Evolutionary conservation across 1,140 invertebrate genomes (phyloP), one percentile per base, ranked within the genome.

Genomic region (Aphelenchoides avenae): DNA sequence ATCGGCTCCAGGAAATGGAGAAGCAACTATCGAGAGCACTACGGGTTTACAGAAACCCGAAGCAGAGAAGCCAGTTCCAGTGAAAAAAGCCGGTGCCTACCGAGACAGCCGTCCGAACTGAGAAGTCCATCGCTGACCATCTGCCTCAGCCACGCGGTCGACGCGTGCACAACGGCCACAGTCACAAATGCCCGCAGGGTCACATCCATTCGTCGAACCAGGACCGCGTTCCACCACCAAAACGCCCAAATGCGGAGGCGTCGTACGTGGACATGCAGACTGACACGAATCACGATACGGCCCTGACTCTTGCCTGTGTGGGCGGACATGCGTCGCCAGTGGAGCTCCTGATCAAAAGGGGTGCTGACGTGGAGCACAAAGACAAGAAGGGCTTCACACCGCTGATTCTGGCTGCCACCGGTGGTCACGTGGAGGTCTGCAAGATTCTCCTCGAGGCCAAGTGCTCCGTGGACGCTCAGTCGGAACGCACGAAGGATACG

Each of bases 301-400:
- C 94, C 30, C 81, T 99, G 26, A 97, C 93, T 5, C 81, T 97
- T 47, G 94, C 93, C 11, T 96, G 92, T 81, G 89, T 91, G 52
- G 94, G 93, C 0, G 93, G 93, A 0, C 92, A 97, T 80, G 80
- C 95, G 47, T 83, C 85, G 52, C 90, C 91, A 70, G 87, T 89
- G 7, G 37, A 37, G n/a, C 46, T 68, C 13, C 68, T 60, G 27
- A 89, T 95, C 15, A 80, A 93, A 61, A 85, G 89, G 60, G 89
- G 90, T 24, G 91, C 91, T 13, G 89, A 97, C 91, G 97, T 77
- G 88, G 86, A 98, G 80, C 94, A 98, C 80, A 83, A 92, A 4
- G 94, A 99, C 77, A 98, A 98, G 78, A 99, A 98, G 77, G 93
- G 93, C 29, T 97, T 97, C 77, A 97, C 94, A 0, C 93, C 94